A percentile compares a stretch with the other conserved stretches of the same genome.
Evolutionary conservation across 2,888 invertebrate genomes (phyloP).

Genomic region (Ctenicera cuprea): DNA sequence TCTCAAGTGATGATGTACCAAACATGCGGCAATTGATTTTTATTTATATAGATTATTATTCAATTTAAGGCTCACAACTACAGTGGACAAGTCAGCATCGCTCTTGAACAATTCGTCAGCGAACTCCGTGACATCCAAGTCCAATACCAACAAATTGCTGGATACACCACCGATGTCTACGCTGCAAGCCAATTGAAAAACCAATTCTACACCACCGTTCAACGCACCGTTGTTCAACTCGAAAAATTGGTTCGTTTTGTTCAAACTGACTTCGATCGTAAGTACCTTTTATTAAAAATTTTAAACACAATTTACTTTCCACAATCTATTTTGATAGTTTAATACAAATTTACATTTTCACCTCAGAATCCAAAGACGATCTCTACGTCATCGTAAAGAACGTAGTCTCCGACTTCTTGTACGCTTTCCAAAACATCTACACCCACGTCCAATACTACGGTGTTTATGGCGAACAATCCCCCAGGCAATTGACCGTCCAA

Average conservation of each 20-base stretch:
- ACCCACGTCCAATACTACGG: slow-evolving; percentile 3
- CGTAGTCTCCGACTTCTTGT: slow-evolving; percentile 15
- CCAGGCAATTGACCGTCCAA: slow-evolving; percentile 29
- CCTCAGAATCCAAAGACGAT: slow-evolving; percentile 30
- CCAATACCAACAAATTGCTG: not conserved
- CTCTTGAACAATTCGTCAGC: slow-evolving; percentile 15
- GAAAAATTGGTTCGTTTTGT: slow-evolving; percentile 13
- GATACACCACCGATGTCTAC: not conserved
- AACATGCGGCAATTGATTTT: too few species aligned
- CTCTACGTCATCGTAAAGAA: slow-evolving; percentile 13
- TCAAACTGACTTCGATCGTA: not conserved
- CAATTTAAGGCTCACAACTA: not conserved
- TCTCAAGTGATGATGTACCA: too few species aligned
- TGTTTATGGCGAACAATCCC: slow-evolving; percentile 7
- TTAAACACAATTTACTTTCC: too few species aligned
- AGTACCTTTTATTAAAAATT: too few species aligned
- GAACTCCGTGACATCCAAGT: slow-evolving; percentile 7
- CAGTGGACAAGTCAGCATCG: not conserved
- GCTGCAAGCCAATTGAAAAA: slow-evolving; percentile 1
- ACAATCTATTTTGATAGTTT: too few species aligned
- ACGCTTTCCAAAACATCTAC: slow-evolving; percentile 16
- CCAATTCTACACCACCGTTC: slow-evolving; percentile 5
- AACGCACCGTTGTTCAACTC: not conserved
- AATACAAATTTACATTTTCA: too few species aligned
- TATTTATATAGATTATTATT: too few species aligned